Percentiles rank a stretch among this genome's conserved stretches.
Evolutionary conservation across 2,888 invertebrate species (phyloP).

Genomic region (Laspeyria flexula): DNA sequence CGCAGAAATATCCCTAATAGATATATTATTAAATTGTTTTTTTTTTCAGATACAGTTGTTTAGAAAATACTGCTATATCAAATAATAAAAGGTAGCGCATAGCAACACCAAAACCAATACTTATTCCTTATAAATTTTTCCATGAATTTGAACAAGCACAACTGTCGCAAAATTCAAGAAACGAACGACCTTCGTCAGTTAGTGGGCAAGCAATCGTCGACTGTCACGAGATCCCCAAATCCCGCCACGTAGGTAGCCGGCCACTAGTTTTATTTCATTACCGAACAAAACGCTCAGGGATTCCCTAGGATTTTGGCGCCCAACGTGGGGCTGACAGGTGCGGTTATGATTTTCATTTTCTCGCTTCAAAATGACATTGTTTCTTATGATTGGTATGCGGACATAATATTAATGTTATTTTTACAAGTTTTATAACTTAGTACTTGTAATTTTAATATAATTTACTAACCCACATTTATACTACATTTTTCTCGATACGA

Average conservation of each 20-base stretch:
- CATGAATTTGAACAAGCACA: background rate
- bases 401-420: slow-evolving; percentile 8
- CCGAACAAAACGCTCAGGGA: slow-evolving; percentile 45
- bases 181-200: slow-evolving; percentile 61
- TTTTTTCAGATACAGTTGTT: too few relatives aligned
- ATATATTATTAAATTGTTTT: too few relatives aligned
- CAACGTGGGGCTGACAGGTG: slow-evolving; percentile 45
- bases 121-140: slow-evolving; percentile 14
- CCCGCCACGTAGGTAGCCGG: slow-evolving; percentile 52
- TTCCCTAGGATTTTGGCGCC: slow-evolving; percentile 49
- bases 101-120: too few relatives aligned
- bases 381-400: slow-evolving; percentile 15
- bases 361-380: slow-evolving; percentile 27
- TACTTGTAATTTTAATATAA: too few relatives aligned
- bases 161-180: slow-evolving; percentile 55
- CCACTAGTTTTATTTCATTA: slow-evolving; percentile 67
- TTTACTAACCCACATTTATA: too few relatives aligned
- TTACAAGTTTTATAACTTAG: background rate
- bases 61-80: too few relatives aligned
- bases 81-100: too few relatives aligned
- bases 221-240: slow-evolving; percentile 53
- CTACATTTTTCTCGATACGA: too few relatives aligned
- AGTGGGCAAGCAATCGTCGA: slow-evolving; percentile 51
- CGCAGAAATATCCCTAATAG: too few relatives aligned
- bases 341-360: slow-evolving; percentile 48